A percentile compares a stretch with the other conserved stretches of the same genome.
These are phyloP conservation scores for Tinamus major DNA, from an alignment of 2,797 vertebrate genomes.

Conservation along the genomic window DNA sequence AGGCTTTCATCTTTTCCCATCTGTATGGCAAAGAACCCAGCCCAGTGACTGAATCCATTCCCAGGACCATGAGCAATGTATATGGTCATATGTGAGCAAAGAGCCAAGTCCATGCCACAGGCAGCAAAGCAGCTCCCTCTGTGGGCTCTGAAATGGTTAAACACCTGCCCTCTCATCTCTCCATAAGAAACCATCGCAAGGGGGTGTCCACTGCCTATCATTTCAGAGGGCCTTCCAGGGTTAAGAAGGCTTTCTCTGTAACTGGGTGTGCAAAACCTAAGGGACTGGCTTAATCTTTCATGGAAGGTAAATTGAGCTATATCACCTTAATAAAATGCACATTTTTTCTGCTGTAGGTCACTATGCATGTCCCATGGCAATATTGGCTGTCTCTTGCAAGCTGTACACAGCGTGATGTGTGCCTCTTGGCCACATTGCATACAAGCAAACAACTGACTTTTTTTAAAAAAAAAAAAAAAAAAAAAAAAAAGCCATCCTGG, in stretches of 20 bases:
- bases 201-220: neutral
- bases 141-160: neutral
- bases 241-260: neutral
- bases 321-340: neutral
- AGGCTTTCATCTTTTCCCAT: neutral
- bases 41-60: neutral
- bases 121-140: conserved; percentile 59
- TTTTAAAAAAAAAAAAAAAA: too few relatives aligned
- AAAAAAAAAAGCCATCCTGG: neutral
- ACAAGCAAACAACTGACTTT: neutral
- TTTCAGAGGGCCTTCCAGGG: neutral
- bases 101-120: neutral
- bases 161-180: neutral
- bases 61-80: accelerated
- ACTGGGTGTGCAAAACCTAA: neutral
- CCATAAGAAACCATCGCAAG: accelerated
- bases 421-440: neutral
- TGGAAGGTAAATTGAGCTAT: neutral
- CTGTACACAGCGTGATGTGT: neutral
- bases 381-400: neutral
- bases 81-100: neutral
- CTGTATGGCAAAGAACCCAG: neutral
- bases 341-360: neutral
- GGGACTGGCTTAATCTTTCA: neutral
- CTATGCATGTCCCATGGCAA: neutral